phyloP scores from a whole-genome alignment of 2,888 invertebrate genomes.

The Parnassius apollo region DNA sequence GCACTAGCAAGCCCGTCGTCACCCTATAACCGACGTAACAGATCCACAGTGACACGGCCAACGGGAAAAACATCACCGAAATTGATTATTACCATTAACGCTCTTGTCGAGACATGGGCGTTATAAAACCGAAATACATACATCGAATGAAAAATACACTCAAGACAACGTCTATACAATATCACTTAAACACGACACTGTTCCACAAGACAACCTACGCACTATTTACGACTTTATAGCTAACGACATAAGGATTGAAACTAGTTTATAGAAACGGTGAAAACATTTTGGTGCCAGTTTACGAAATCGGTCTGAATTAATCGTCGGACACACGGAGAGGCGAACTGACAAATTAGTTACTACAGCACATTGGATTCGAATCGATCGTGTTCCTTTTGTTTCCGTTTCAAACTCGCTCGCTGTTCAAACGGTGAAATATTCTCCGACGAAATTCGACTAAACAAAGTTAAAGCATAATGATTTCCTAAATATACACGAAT shows the following conservation, averaged over 20 bases:
- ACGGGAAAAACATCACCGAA: slow-evolving; percentile 48
- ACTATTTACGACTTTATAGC: slow-evolving; percentile 30
- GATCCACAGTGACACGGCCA: slow-evolving; percentile 23
- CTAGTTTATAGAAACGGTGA: neutral
- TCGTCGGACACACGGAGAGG: slow-evolving; percentile 55
- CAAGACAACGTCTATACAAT: slow-evolving; percentile 59
- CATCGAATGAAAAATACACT: slow-evolving; percentile 65
- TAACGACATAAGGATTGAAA: slow-evolving; percentile 20
- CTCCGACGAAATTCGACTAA: neutral
- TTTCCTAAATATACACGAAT: too few species aligned
- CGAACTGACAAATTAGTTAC: slow-evolving; percentile 75
- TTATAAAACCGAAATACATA: slow-evolving; percentile 64
- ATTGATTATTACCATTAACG: slow-evolving; percentile 75
- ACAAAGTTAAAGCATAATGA: neutral
- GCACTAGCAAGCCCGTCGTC: slow-evolving; percentile 18
- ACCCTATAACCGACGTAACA: slow-evolving; percentile 17
- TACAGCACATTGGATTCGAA: slow-evolving; percentile 66
- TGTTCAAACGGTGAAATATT: neutral
- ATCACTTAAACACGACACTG: slow-evolving; percentile 32
- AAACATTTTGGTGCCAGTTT: slow-evolving; percentile 33
- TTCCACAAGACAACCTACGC: neutral
- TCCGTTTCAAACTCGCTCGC: slow-evolving; percentile 29
- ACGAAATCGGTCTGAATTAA: slow-evolving; percentile 72
- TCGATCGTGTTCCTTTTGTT: slow-evolving; percentile 48
- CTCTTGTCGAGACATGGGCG: slow-evolving; percentile 67